Evolutionary conservation across 2,888 invertebrate genomes (phyloP).

Genomic region (Ornithoptera priamus): DNA sequence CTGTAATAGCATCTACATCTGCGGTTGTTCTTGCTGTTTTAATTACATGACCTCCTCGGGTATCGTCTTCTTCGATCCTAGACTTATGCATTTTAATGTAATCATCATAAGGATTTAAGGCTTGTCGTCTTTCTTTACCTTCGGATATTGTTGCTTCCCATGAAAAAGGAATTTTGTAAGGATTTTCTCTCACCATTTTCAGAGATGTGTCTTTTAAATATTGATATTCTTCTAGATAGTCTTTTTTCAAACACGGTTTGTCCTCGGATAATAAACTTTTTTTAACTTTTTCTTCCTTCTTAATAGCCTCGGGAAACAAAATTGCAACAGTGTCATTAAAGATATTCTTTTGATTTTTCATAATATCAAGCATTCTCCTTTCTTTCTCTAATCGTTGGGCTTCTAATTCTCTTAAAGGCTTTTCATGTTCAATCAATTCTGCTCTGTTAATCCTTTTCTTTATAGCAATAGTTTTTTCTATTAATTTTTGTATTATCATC

Average conservation of each 20-base stretch:
- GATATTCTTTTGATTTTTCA: constrained; percentile 80
- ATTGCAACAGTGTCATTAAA: constrained; percentile 83
- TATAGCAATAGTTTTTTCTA: constrained; percentile 81
- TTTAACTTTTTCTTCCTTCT: constrained; percentile 64
- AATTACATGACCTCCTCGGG: neutral
- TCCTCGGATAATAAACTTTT: constrained; percentile 69
- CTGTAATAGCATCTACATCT: neutral
- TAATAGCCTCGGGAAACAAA: constrained; percentile 81
- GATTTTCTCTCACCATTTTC: constrained; percentile 67
- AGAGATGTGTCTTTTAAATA: constrained; percentile 51
- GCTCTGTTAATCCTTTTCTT: constrained; percentile 82
- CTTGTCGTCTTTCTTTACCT: constrained; percentile 71
- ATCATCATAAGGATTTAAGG: constrained; percentile 63
- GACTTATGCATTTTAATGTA: constrained; percentile 58
- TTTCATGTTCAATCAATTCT: constrained; percentile 80
- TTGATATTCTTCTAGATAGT: constrained; percentile 63
- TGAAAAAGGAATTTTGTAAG: constrained; percentile 72
- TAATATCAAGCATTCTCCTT: constrained; percentile 76
- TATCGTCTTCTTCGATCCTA: constrained; percentile 50
- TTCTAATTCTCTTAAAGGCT: constrained; percentile 81
- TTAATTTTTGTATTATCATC: constrained; percentile 82
- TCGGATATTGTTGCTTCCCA: constrained; percentile 79
- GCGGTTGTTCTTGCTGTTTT: neutral
- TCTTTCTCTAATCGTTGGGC: constrained; percentile 80
- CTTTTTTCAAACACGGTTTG: constrained; percentile 56